phyloP scores from a whole-genome alignment of 2,113 vertebrate species.

The Zonotrichia leucophrys region DNA sequence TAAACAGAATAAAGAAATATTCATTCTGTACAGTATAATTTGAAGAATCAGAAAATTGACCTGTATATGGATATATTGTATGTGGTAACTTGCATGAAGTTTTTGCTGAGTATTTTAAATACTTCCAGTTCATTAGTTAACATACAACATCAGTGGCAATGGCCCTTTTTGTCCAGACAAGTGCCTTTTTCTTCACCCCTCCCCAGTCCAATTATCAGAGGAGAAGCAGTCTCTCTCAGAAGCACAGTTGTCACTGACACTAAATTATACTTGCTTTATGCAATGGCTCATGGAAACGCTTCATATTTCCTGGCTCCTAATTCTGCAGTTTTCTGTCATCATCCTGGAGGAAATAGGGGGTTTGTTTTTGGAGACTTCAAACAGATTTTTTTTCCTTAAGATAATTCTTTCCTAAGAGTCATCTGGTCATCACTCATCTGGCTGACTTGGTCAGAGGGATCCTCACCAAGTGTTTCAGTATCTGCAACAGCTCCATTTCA shows the following conservation, averaged over 20 bases:
- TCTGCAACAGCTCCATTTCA: not conserved
- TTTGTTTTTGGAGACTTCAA: not conserved
- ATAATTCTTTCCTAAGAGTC: not conserved
- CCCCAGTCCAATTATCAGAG: not conserved
- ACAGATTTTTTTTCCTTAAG: not conserved
- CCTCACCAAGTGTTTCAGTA: not conserved
- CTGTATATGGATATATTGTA: not conserved
- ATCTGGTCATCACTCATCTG: not conserved
- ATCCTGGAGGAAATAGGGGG: rapidly evolving
- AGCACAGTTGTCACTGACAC: not conserved
- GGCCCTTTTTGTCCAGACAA: not conserved
- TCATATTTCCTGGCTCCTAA: not conserved
- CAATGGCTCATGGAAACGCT: not conserved
- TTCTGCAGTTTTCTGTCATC: not conserved
- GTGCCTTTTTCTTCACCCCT: not conserved
- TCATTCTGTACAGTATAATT: not conserved
- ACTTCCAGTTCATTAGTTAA: not conserved
- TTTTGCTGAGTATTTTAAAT: not conserved
- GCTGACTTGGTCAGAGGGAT: not conserved
- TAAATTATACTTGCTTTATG: not conserved
- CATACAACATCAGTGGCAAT: not conserved
- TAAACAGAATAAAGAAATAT: not conserved
- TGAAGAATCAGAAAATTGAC: not conserved
- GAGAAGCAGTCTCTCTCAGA: not conserved
- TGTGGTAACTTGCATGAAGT: not conserved